Evolutionary conservation across 2,888 invertebrate genomes (phyloP).

Genomic region (Noctua comes): DNA sequence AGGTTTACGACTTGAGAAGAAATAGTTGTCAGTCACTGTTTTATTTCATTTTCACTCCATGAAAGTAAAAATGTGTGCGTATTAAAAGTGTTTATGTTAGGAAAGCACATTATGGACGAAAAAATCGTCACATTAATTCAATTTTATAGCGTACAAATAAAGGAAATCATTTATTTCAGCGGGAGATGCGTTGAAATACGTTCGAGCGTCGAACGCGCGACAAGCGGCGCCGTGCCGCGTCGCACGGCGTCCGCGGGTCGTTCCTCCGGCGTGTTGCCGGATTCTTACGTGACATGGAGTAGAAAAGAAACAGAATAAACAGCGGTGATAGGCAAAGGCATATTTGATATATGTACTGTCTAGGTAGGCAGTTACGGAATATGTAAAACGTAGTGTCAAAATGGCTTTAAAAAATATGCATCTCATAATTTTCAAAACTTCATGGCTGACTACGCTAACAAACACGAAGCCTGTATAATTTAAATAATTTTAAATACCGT

Average conservation of each 20-base stretch:
- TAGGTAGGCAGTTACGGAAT: background rate
- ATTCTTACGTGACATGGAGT: conserved; percentile 77
- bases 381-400: background rate
- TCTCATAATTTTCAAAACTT: background rate
- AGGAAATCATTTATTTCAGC: conserved; percentile 75
- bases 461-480: background rate
- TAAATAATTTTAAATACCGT: background rate
- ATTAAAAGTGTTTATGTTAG: conserved; percentile 66
- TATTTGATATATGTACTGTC: background rate
- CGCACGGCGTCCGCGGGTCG: conserved; percentile 66
- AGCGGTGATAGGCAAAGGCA: too few relatives aligned
- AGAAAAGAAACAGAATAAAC: background rate
- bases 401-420: background rate
- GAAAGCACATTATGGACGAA: conserved; percentile 69
- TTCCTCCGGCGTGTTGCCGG: conserved; percentile 69
- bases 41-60: conserved; percentile 27
- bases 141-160: conserved; percentile 75
- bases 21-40: conserved; percentile 38
- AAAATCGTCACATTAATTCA: conserved; percentile 69
- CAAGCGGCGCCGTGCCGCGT: conserved; percentile 44
- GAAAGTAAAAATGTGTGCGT: conserved; percentile 38
- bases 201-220: conserved; percentile 43
- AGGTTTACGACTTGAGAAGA: conserved; percentile 36
- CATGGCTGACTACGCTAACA: background rate
- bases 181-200: conserved; percentile 55